Percentiles rank a stretch among this genome's conserved stretches.
phyloP scores from a whole-genome alignment of 2,888 invertebrate species.

The Apamea anceps region DNA sequence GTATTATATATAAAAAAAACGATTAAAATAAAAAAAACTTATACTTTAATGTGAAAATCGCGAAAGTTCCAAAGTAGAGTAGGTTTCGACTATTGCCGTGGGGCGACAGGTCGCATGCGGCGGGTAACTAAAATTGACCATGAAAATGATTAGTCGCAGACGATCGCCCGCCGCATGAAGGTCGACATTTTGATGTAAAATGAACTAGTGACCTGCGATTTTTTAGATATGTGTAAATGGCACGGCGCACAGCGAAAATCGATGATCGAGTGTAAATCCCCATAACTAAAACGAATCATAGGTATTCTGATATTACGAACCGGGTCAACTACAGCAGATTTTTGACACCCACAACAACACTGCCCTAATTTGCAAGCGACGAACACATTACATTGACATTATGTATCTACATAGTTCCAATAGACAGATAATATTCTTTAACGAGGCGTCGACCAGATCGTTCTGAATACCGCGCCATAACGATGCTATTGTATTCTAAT shows the following conservation, averaged over 20 bases:
- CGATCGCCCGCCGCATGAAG: too few species aligned
- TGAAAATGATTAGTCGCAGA: too few species aligned
- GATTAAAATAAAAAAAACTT: too few species aligned
- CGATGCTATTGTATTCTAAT: conserved; percentile 62
- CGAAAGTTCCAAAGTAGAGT: too few species aligned
- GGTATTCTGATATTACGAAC: neutral
- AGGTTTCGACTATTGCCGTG: too few species aligned
- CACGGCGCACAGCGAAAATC: neutral
- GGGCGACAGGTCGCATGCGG: too few species aligned
- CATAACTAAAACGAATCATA: neutral
- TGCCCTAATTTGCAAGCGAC: neutral
- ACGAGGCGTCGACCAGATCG: conserved; percentile 32
- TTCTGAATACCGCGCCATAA: conserved; percentile 32
- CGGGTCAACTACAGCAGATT: too few species aligned
- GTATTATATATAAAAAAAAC: too few species aligned
- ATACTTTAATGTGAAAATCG: neutral
- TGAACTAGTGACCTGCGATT: too few species aligned
- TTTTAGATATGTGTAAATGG: neutral
- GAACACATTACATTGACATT: conserved; percentile 10
- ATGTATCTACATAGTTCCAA: conserved; percentile 27
- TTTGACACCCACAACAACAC: neutral
- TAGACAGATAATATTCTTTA: conserved; percentile 8
- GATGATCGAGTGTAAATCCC: neutral
- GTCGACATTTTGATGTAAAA: too few species aligned
- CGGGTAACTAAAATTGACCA: too few species aligned